Conservation (phyloP, 1,140 invertebrate species). For the Papilio glaucus region DNA sequence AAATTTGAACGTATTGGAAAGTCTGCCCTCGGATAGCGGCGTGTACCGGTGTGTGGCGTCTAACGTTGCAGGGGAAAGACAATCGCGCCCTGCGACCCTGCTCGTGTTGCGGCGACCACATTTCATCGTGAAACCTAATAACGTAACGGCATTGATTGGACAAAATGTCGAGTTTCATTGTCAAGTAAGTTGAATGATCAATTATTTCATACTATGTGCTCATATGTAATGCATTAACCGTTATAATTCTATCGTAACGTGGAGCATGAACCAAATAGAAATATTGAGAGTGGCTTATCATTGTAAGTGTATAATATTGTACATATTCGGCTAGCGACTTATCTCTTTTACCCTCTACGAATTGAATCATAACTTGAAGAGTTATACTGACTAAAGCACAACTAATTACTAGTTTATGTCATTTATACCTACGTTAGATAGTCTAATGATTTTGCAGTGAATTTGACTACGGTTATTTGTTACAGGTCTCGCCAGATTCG, state of each 20-base stretch:
- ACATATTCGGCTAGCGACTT: too few relatives aligned
- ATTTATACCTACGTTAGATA: not conserved
- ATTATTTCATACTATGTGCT: not conserved
- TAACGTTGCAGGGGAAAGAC: slow-evolving; percentile 93
- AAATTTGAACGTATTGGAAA: slow-evolving; percentile 92
- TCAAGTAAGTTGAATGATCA: slow-evolving; percentile 66
- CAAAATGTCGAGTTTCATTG: slow-evolving; percentile 82
- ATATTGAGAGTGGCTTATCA: too few relatives aligned
- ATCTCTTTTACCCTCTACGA: too few relatives aligned
- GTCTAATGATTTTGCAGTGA: not conserved
- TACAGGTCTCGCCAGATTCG: slow-evolving; percentile 73
- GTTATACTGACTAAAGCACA: too few relatives aligned
- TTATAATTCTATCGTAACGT: not conserved
- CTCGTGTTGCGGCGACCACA: slow-evolving; percentile 87
- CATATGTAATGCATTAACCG: slow-evolving; percentile 1
- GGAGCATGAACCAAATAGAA: too few relatives aligned
- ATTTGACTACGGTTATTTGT: slow-evolving; percentile 38
- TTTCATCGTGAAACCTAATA: slow-evolving; percentile 82
- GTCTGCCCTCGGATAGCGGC: slow-evolving; percentile 92
- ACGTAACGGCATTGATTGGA: slow-evolving; percentile 79
- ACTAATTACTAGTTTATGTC: too few relatives aligned
- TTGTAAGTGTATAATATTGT: too few relatives aligned
- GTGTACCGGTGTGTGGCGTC: slow-evolving; percentile 94
- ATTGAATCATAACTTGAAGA: too few relatives aligned
- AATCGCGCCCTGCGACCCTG: slow-evolving; percentile 89